Percentiles rank a stretch among this genome's conserved stretches.
phyloP scores from a whole-genome alignment of 2,797 vertebrate genomes.

The Hydrolagus colliei region DNA sequence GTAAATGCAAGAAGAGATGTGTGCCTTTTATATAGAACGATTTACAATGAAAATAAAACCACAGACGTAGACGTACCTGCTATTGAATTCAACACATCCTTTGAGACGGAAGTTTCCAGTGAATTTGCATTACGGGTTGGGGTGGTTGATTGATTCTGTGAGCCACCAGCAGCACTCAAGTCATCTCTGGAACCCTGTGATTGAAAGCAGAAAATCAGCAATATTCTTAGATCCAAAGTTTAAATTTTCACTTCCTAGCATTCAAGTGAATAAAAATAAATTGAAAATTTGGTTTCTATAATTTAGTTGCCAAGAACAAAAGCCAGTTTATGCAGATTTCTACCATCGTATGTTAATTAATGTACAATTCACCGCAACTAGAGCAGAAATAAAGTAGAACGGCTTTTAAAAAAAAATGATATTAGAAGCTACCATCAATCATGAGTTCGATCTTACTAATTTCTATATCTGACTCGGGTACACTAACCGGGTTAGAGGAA shows the following conservation, averaged over 20 bases:
- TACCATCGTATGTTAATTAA: not conserved
- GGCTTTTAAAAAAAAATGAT: not conserved
- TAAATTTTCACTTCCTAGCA: too few relatives aligned
- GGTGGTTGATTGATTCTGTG: conserved; percentile 59
- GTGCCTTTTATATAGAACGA: not conserved
- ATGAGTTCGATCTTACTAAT: not conserved
- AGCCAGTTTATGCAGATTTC: not conserved
- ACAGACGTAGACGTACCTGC: conserved; percentile 65
- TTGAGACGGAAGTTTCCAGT: conserved; percentile 90
- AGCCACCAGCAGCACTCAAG: conserved; percentile 72
- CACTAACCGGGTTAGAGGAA: conserved; percentile 81
- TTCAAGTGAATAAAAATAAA: too few relatives aligned
- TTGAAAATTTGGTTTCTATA: not conserved
- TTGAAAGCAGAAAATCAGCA: conserved; percentile 26
- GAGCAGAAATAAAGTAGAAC: not conserved
- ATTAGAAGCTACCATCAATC: not conserved
- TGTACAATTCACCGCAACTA: not conserved
- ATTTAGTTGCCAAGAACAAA: not conserved
- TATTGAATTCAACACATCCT: conserved; percentile 96
- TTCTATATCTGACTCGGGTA: not conserved
- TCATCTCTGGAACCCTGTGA: conserved; percentile 88
- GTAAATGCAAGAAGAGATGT: not conserved
- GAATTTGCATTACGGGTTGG: conserved; percentile 82
- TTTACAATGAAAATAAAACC: not conserved
- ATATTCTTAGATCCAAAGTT: too few relatives aligned